Base-by-base conservation (phyloP, 2,797 vertebrate species). In the Xenops minutus region DNA sequence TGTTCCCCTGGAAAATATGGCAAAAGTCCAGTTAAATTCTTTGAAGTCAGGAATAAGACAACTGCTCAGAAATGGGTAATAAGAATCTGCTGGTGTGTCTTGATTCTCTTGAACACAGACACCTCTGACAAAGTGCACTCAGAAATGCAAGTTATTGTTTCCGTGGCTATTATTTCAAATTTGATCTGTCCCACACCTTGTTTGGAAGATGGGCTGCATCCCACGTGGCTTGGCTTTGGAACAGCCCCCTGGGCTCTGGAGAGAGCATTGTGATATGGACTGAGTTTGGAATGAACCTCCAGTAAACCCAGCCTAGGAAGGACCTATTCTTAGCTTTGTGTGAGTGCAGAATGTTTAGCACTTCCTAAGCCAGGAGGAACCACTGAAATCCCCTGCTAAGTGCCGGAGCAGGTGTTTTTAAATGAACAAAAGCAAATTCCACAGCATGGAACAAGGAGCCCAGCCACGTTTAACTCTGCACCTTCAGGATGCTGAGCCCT, bases 251-350 rank as follows among this genome's bases (percentile, higher is more conserved):
- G 90, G 44, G 39, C 77, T 79, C 54, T 22, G 67, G 67, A 91
- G 73, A 30, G 34, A 73, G 39, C 49, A 4, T 14, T 32, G 14
- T 15, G 2, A 3, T 19, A 12, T 0, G 0, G 1, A 0, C 24
- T 2, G 16, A 12, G n/a, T 46, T 68, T 20, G 12, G 36, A 67
- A 91, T 89, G 44, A 56, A 51, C 59, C 34, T 49, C 59, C 14
- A 22, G 27, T 79, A 64, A 91, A 59, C 46, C 20, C 58, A 44
- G 32, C 41, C 63, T 85, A 43, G 1, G 27, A 59, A 32, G n/a
- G 17, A 34, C 39, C 77, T 95, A 11, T 69, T 77, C 64, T 69
- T 84, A 89, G 29, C 69, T 27, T 67, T 27, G 43, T 11, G 15
- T 24, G 27, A 29, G 20, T 29, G 59, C 30, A 55, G 72, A 83